Evolutionary conservation across 2,888 invertebrate species (phyloP), one percentile per base, ranked within the genome.

Genomic region (Ptychoptera contaminata): DNA sequence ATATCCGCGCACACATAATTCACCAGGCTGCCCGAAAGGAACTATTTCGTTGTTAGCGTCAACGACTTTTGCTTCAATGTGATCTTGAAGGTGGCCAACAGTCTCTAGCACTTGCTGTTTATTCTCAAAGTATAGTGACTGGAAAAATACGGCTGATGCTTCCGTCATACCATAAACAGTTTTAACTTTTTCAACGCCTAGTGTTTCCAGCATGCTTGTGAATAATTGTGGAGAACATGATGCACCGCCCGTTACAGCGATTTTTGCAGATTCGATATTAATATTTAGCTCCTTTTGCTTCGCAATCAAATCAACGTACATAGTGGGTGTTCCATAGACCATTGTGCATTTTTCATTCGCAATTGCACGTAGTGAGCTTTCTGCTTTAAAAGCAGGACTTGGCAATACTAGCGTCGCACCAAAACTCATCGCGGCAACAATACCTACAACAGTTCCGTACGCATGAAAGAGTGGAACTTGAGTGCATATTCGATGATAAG

Each of bases 381-480:
- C 66, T 0, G 84, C 72, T 57, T 77, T 75, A 53, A 76, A 82
- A 1, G 57, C 64, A 0, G 68, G 62, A 0, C 70, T 60, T 1
- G 82, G 79, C 2, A 82, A 51, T 1, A 83, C 72, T 16, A 77
- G 43, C 0, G 80, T 76, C 1, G 70, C 62, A 1, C 80, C 82
- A 54, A 72, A 67, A 29, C 75, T 67, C 16, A 83, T 55, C 8
- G 67, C 69, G 1, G 70, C 65, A 40, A 79, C 57, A 16, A 77
- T 67, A 0, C 76, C 77, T 38, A 76, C 64, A 2, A 78, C 71
- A 47, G 79, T 75, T 1, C 87, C 90, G 58, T 77, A 88, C 32
- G 80, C 84, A 60, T 92, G 91, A 58, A 86, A 90, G 16, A 86
- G 67, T 0, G 88, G 88, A 14, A 83, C 79, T 55, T 82, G 79